phyloP scores from a whole-genome alignment of 2,888 invertebrate species.

The Drymonia ruficornis region DNA sequence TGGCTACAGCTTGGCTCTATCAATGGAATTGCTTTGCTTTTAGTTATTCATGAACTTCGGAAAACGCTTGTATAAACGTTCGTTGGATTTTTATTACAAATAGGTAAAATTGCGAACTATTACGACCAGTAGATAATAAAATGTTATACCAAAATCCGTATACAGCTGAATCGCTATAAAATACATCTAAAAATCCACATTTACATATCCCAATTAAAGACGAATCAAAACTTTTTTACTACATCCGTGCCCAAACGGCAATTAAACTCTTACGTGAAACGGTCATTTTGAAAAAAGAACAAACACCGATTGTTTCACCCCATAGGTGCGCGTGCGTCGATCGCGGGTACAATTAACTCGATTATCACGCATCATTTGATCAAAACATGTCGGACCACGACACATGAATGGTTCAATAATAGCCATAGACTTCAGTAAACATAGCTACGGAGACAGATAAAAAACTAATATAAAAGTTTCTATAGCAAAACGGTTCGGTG shows the following conservation, averaged over 20 bases:
- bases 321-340: slow-evolving; percentile 50
- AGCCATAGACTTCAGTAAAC: slow-evolving; percentile 43
- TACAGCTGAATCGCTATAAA: not conserved
- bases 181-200: slow-evolving; percentile 4
- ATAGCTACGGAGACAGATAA: slow-evolving; percentile 35
- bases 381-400: slow-evolving; percentile 69
- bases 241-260: slow-evolving; percentile 3
- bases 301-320: slow-evolving; percentile 30
- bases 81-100: not conserved
- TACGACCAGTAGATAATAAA: too few species aligned
- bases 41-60: too few species aligned
- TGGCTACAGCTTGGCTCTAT: too few species aligned
- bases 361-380: slow-evolving; percentile 79
- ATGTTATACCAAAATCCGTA: not conserved
- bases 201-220: slow-evolving; percentile 7
- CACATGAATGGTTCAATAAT: slow-evolving; percentile 57
- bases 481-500: slow-evolving; percentile 11
- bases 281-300: slow-evolving; percentile 25
- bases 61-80: too few species aligned
- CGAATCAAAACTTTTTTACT: slow-evolving; percentile 7
- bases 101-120: not conserved
- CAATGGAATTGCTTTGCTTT: too few species aligned
- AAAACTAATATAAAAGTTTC: slow-evolving; percentile 38
- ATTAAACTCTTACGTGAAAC: slow-evolving; percentile 8
- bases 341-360: slow-evolving; percentile 73